phyloP scores from a whole-genome alignment of 1,140 invertebrate species.

The Euschistus heros region DNA sequence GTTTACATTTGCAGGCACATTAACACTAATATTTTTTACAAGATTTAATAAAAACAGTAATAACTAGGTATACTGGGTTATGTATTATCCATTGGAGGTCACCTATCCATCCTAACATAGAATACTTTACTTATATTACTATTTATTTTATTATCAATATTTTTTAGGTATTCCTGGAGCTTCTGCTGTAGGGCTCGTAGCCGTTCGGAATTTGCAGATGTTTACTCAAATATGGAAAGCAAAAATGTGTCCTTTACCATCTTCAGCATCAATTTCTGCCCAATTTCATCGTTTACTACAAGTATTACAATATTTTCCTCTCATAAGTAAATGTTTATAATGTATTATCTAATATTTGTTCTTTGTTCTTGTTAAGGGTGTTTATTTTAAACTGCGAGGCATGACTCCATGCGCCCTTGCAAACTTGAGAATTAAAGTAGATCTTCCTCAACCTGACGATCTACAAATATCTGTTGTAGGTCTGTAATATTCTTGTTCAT shows the following conservation, averaged over 20 bases:
- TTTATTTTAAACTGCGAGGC: constrained; percentile 75
- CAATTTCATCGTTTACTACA: constrained; percentile 55
- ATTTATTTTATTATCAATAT: neutral
- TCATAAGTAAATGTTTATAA: neutral
- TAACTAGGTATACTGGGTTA: too few relatives aligned
- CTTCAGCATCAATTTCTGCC: constrained; percentile 39
- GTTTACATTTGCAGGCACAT: too few relatives aligned
- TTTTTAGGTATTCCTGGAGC: constrained; percentile 20
- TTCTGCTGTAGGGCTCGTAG: constrained; percentile 6
- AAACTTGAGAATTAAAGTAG: constrained; percentile 65
- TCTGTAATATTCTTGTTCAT: constrained; percentile 31
- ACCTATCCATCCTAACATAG: too few relatives aligned
- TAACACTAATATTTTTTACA: too few relatives aligned
- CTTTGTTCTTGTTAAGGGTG: constrained; percentile 41
- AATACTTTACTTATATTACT: too few relatives aligned
- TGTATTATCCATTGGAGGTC: too few relatives aligned
- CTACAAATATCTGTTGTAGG: constrained; percentile 69
- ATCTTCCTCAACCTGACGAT: constrained; percentile 78
- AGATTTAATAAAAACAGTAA: too few relatives aligned
- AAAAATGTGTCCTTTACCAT: constrained; percentile 43
- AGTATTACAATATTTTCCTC: constrained; percentile 34
- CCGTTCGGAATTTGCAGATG: constrained; percentile 69
- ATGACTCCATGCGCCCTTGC: constrained; percentile 74
- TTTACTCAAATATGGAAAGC: constrained; percentile 74
- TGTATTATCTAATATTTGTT: neutral